phyloP scores from a whole-genome alignment of 1,140 invertebrate species.

The Halyomorpha halys region DNA sequence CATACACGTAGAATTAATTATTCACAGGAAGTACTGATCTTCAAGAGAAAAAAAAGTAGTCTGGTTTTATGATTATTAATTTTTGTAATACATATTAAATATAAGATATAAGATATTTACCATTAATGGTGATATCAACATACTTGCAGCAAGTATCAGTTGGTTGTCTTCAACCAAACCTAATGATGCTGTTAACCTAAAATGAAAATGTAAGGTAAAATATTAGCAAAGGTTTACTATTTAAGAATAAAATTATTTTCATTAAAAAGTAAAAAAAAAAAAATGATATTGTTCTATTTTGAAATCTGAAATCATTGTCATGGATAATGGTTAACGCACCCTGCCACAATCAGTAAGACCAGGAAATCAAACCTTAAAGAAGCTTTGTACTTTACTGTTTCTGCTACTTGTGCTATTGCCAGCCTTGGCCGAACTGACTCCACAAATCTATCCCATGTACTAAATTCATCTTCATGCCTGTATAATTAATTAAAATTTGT shows the following conservation, averaged over 20 bases:
- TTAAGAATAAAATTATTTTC: not conserved
- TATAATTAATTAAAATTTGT: not conserved
- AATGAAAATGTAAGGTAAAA: conserved; percentile 27
- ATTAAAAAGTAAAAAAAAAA: not conserved
- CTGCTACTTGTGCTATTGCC: conserved; percentile 59
- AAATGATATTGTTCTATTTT: not conserved
- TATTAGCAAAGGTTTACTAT: not conserved
- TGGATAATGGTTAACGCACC: conserved; percentile 37
- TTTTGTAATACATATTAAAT: no score
- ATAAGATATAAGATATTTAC: conserved; percentile 36
- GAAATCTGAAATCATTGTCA: not conserved
- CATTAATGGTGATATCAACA: conserved; percentile 71
- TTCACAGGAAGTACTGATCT: no score
- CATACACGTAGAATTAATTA: no score
- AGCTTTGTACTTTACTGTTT: conserved; percentile 51
- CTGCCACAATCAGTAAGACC: conserved; percentile 53
- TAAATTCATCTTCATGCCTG: conserved; percentile 17
- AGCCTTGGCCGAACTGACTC: conserved; percentile 49
- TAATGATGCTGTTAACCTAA: conserved; percentile 40
- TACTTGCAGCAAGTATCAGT: conserved; percentile 60
- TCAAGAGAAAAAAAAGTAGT: no score
- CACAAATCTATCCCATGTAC: conserved; percentile 45
- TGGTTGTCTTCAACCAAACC: conserved; percentile 47
- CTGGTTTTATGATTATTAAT: no score
- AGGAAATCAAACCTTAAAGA: conserved; percentile 63